Percentiles rank a stretch among this genome's conserved stretches.
These are phyloP conservation scores for Ctenopoma kingsleyae DNA, from an alignment of 2,797 vertebrate genomes.

Conservation along the genomic window DNA sequence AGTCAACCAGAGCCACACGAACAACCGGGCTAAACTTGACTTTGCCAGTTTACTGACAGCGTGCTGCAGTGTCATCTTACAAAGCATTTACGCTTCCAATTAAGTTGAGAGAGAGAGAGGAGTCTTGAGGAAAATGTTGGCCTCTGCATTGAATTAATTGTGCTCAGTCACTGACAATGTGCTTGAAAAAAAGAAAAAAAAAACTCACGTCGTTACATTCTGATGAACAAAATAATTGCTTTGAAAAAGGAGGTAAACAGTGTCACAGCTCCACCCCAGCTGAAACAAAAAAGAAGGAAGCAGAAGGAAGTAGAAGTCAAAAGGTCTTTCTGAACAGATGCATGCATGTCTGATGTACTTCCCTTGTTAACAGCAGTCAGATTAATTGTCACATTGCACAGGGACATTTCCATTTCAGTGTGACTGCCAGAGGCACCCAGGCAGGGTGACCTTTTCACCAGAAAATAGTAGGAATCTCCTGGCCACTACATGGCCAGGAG, in stretches of 20 bases:
- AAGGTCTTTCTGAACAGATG: slow-evolving; percentile 21
- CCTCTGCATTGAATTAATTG: slow-evolving; percentile 68
- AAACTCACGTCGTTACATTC: slow-evolving; percentile 58
- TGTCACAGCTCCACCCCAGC: slow-evolving; percentile 48
- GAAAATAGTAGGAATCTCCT: slow-evolving; percentile 41
- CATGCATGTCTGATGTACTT: slow-evolving; percentile 34
- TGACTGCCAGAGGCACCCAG: slow-evolving; percentile 43
- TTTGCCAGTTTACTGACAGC: slow-evolving; percentile 44
- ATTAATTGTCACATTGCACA: slow-evolving; percentile 71
- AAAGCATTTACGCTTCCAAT: slow-evolving; percentile 64
- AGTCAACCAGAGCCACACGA: slow-evolving; percentile 2
- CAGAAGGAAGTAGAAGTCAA: not conserved
- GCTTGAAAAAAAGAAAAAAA: slow-evolving; percentile 51
- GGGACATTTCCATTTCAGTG: slow-evolving; percentile 66
- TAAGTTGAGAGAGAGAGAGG: slow-evolving; percentile 59
- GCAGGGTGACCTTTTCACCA: slow-evolving; percentile 62
- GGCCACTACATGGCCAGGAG: slow-evolving; percentile 35
- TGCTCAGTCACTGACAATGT: slow-evolving; percentile 55
- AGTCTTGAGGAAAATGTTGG: slow-evolving; percentile 57
- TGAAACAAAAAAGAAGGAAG: slow-evolving; percentile 5
- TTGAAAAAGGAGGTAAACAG: slow-evolving; percentile 64
- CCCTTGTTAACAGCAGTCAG: slow-evolving; percentile 74
- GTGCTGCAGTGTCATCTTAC: slow-evolving; percentile 31
- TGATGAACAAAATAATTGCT: slow-evolving; percentile 81
- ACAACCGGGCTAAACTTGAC: slow-evolving; percentile 2